These are phyloP conservation scores for Microctenopoma steveboyesi DNA, from an alignment of 2,797 vertebrate genomes.

Conservation along the genomic window DNA sequence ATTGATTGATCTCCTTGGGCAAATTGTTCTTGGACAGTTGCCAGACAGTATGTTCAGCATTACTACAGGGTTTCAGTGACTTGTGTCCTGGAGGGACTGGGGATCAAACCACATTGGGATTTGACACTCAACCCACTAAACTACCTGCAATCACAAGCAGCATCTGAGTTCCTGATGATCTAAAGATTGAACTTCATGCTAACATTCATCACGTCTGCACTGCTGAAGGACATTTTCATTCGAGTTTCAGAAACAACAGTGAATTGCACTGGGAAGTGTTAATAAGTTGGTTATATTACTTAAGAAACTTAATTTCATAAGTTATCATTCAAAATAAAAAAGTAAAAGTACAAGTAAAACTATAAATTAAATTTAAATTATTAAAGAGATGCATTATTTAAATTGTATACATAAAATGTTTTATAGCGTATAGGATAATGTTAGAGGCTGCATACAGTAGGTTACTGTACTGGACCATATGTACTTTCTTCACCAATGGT, in stretches of 20 bases:
- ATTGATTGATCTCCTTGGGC: too few relatives aligned
- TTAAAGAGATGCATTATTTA: too few relatives aligned
- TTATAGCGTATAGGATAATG: background rate
- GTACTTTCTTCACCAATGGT: background rate
- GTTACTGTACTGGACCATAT: background rate
- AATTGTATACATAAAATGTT: background rate
- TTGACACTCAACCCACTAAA: too few relatives aligned
- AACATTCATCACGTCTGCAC: background rate
- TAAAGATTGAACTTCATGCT: background rate
- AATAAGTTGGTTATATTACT: background rate
- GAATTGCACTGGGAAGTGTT: background rate
- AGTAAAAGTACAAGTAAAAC: too few relatives aligned
- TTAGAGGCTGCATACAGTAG: background rate
- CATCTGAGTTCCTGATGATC: background rate
- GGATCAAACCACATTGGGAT: too few relatives aligned
- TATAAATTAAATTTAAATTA: too few relatives aligned
- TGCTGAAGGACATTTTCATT: background rate
- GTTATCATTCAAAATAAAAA: too few relatives aligned
- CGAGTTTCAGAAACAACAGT: background rate
- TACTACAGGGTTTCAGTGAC: too few relatives aligned
- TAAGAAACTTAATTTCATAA: background rate
- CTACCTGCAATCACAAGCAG: too few relatives aligned
- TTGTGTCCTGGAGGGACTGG: too few relatives aligned
- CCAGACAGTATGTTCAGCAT: too few relatives aligned
- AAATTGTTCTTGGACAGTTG: too few relatives aligned